A percentile compares a stretch with the other conserved stretches of the same genome.
These are phyloP conservation scores for Gephyroberyx darwinii DNA, from an alignment of 2,797 vertebrate species.

Conservation along the genomic window DNA sequence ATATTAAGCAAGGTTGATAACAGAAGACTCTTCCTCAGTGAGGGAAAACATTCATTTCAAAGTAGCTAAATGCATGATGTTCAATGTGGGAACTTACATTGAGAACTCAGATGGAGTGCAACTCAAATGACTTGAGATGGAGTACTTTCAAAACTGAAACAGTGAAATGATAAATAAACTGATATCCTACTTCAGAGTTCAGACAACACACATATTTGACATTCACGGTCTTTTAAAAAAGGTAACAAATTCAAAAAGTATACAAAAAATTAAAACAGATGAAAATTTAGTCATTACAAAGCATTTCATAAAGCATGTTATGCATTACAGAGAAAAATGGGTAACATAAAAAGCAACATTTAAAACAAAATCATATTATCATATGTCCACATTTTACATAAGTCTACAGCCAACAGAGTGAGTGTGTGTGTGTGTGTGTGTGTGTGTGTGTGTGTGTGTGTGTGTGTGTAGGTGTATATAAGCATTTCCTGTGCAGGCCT, in stretches of 20 bases:
- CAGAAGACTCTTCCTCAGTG: slow-evolving; percentile 42
- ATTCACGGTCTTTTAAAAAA: slow-evolving; percentile 73
- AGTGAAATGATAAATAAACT: slow-evolving; percentile 54
- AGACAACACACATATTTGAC: slow-evolving; percentile 67
- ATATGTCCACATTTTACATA: slow-evolving; percentile 67
- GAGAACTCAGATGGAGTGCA: slow-evolving; percentile 45
- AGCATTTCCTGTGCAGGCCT: slow-evolving; percentile 29
- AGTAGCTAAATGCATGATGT: slow-evolving; percentile 33
- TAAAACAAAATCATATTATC: slow-evolving; percentile 62
- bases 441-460: slow-evolving; percentile 30
- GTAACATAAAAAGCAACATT: slow-evolving; percentile 70
- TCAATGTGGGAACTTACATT: slow-evolving; percentile 25
- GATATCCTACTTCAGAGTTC: slow-evolving; percentile 52
- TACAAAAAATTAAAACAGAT: slow-evolving; percentile 66
- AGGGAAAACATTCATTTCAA: slow-evolving; percentile 40
- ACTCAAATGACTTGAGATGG: slow-evolving; percentile 21
- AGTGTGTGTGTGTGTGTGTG: slow-evolving; percentile 15
- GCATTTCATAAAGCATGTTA: slow-evolving; percentile 55
- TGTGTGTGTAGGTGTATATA: slow-evolving; percentile 39
- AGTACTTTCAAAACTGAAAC: slow-evolving; percentile 40
- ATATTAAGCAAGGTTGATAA: slow-evolving; percentile 59
- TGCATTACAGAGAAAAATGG: slow-evolving; percentile 52
- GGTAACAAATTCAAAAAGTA: slow-evolving; percentile 51
- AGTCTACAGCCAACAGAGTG: slow-evolving; percentile 54
- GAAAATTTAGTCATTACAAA: slow-evolving; percentile 60